phyloP scores from a whole-genome alignment of 2,113 vertebrate genomes.

The Phocoena sinus region DNA sequence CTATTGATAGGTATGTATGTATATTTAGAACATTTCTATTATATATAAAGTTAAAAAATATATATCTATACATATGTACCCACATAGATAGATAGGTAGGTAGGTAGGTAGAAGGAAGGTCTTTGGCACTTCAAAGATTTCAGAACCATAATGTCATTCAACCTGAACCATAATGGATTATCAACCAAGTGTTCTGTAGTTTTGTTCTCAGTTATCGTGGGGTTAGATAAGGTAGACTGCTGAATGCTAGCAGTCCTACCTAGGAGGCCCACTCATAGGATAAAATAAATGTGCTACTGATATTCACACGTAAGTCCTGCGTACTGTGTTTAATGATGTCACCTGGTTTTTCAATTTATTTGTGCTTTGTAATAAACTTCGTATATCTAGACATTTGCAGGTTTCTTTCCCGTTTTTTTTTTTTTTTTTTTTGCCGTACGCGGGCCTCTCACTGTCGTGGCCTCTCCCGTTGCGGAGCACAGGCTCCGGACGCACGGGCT shows the following conservation, averaged over 20 bases:
- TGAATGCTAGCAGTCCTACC: neutral
- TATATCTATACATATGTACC: too few relatives aligned
- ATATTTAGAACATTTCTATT: neutral
- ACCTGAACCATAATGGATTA: neutral
- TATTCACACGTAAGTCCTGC: neutral
- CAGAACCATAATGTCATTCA: neutral
- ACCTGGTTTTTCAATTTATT: neutral
- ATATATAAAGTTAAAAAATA: neutral
- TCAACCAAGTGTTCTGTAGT: neutral
- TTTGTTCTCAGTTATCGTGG: conserved; percentile 5
- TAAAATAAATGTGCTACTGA: neutral
- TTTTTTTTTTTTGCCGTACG: too few relatives aligned
- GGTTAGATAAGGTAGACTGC: neutral
- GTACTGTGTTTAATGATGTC: neutral
- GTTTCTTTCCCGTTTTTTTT: neutral
- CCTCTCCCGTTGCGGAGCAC: too few relatives aligned
- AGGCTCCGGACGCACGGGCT: too few relatives aligned
- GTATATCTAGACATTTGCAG: neutral
- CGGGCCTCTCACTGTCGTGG: too few relatives aligned
- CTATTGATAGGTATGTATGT: neutral
- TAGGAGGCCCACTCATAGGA: neutral
- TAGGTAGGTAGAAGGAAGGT: neutral
- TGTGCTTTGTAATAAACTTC: conserved; percentile 26
- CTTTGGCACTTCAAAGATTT: neutral
- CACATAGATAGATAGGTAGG: neutral